These are phyloP conservation scores for Nasonia oneida DNA, from an alignment of 2,888 invertebrate genomes.

Conservation along the genomic window DNA sequence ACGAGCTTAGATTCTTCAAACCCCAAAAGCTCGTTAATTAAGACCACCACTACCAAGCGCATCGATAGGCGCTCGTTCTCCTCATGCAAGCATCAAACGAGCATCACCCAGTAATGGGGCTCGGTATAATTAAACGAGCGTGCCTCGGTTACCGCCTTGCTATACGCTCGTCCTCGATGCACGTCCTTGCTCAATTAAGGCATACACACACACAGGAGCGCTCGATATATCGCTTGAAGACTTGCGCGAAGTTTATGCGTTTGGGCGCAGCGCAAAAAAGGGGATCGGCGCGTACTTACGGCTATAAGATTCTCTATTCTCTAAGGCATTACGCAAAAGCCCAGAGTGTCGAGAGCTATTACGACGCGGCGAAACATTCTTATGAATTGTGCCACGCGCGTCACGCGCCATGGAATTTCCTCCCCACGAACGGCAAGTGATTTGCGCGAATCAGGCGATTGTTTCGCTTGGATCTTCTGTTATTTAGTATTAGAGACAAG, in stretches of 20 bases:
- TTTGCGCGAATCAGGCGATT: background rate
- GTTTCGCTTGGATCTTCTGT: background rate
- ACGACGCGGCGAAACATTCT: constrained; percentile 10
- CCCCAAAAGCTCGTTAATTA: constrained; percentile 15
- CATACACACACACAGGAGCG: background rate
- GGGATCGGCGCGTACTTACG: background rate
- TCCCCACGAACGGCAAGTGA: background rate
- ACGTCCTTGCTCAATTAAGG: constrained; percentile 40
- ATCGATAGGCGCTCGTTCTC: background rate
- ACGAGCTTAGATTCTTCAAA: background rate
- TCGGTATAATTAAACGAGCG: constrained; percentile 9
- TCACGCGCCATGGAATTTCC: constrained; percentile 20
- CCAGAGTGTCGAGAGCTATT: background rate
- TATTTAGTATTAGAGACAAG: background rate
- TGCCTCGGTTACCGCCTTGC: background rate
- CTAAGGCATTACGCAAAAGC: constrained; percentile 22
- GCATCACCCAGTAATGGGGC: background rate
- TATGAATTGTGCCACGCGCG: constrained; percentile 23
- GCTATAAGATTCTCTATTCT: background rate
- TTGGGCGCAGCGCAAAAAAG: constrained; percentile 6
- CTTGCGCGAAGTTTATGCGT: background rate
- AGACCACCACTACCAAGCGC: background rate
- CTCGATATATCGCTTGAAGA: background rate
- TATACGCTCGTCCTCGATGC: background rate
- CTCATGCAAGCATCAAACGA: background rate